A percentile compares a stretch with the other conserved stretches of the same genome.
These are phyloP conservation scores for Caenorhabditis inopinata DNA, from an alignment of 1,140 invertebrate genomes.

Conservation along the genomic window DNA sequence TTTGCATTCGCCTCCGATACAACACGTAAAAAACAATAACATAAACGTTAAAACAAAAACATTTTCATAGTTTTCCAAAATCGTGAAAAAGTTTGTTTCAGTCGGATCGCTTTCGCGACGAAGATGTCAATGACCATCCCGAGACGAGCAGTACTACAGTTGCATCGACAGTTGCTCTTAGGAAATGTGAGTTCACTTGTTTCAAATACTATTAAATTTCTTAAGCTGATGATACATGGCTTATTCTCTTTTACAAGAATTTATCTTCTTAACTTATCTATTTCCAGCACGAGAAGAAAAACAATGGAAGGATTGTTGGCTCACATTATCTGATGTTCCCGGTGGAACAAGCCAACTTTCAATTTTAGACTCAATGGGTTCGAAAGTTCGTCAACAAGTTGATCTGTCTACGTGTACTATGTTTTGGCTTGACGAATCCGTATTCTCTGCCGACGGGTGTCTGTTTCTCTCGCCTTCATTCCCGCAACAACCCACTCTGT, in stretches of 20 bases:
- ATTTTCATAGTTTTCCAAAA: too few relatives aligned
- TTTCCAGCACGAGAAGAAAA: background rate
- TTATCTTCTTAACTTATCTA: too few relatives aligned
- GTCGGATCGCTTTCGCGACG: background rate
- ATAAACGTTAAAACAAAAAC: too few relatives aligned
- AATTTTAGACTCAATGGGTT: background rate
- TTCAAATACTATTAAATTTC: background rate
- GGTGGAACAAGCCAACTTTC: background rate
- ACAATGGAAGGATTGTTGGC: conserved; percentile 3
- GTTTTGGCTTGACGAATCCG: conserved; percentile 10
- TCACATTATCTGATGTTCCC: background rate
- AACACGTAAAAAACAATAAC: too few relatives aligned
- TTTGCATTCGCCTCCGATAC: too few relatives aligned
- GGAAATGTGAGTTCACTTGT: background rate
- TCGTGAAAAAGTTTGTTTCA: background rate
- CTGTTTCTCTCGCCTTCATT: background rate
- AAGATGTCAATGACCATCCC: background rate
- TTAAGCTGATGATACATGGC: too few relatives aligned
- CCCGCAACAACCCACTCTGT: background rate
- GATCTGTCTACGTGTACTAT: conserved; percentile 1
- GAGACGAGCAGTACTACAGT: background rate
- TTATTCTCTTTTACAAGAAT: too few relatives aligned
- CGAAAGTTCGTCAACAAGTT: background rate
- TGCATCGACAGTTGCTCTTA: background rate
- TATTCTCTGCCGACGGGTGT: background rate